phyloP scores from a whole-genome alignment of 2,888 invertebrate species.

The Athalia rosae region DNA sequence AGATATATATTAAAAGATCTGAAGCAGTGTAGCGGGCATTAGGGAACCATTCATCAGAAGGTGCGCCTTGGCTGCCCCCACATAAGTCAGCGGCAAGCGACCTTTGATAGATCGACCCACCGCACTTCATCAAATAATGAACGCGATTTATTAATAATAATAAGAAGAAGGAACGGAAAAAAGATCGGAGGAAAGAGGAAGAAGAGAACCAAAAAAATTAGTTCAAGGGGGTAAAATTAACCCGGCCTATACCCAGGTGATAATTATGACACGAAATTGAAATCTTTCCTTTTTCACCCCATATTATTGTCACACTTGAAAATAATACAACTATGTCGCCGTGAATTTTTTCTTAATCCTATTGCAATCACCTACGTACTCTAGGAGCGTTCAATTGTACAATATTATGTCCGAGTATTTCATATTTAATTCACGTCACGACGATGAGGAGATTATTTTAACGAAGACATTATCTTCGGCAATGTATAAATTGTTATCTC shows the following conservation, averaged over 20 bases:
- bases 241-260: conserved; percentile 28
- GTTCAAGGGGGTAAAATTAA: conserved; percentile 40
- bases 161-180: not conserved
- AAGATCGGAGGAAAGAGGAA: not conserved
- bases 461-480: conserved; percentile 37
- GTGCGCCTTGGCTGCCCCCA: conserved; percentile 44
- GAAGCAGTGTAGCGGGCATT: conserved; percentile 44
- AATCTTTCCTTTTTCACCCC: conserved; percentile 20
- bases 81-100: conserved; percentile 49
- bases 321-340: not conserved
- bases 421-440: no score
- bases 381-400: no score
- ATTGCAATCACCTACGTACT: no score
- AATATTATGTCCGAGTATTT: no score
- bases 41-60: conserved; percentile 46
- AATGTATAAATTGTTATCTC: conserved; percentile 25
- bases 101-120: conserved; percentile 47
- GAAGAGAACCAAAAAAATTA: conserved; percentile 12
- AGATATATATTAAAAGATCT: conserved; percentile 39
- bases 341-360: no score
- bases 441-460: not conserved
- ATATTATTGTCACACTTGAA: not conserved
- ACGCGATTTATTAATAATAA: conserved; percentile 46
- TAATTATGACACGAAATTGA: conserved; percentile 45
- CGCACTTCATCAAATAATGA: conserved; percentile 48